Conservation (phyloP, 2,113 vertebrate species). For the Oceanites oceanicus region DNA sequence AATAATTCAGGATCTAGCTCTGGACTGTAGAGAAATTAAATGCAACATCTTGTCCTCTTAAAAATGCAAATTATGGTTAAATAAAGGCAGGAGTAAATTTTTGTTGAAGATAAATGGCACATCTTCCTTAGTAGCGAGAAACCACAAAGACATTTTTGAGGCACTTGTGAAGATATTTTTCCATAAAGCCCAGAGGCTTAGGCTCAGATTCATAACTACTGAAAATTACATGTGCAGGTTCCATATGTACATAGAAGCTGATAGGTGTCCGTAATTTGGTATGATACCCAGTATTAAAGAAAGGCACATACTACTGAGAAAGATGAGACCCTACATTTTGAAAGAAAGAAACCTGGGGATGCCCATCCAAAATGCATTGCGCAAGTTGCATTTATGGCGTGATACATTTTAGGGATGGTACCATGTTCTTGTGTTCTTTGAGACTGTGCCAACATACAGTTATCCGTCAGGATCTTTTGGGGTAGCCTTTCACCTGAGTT, state of each 20-base stretch:
- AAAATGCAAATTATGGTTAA: background rate
- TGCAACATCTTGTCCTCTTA: background rate
- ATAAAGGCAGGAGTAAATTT: background rate
- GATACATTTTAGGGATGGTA: background rate
- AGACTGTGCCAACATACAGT: background rate
- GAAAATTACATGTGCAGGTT: background rate
- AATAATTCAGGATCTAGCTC: background rate
- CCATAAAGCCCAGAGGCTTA: background rate
- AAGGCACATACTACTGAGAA: background rate
- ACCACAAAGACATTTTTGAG: background rate
- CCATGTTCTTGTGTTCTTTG: accelerated
- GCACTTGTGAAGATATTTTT: background rate
- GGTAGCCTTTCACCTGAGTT: background rate
- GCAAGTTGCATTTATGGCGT: background rate
- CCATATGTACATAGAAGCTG: background rate
- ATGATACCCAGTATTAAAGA: background rate
- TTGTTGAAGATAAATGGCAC: background rate
- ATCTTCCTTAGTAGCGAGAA: background rate
- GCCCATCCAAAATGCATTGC: background rate
- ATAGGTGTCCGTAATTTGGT: background rate
- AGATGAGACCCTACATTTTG: background rate
- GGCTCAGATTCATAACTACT: background rate
- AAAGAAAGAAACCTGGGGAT: background rate
- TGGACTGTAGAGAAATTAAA: background rate
- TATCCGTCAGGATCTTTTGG: background rate